Evolutionary conservation across 2,797 vertebrate species (phyloP).

Genomic region (Phalloptychus januarius): DNA sequence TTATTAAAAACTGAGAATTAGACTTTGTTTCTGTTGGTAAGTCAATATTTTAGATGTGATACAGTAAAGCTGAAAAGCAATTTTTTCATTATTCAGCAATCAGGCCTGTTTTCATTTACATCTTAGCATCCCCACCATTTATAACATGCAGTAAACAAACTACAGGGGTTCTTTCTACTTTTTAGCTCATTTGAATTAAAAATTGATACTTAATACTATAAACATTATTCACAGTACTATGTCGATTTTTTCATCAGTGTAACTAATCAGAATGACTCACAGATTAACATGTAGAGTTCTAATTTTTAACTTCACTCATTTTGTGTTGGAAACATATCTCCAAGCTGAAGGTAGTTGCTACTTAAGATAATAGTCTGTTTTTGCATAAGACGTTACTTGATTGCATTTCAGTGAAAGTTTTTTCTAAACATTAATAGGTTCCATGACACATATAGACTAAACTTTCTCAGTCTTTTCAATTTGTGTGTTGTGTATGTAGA

Average conservation of each 20-base stretch:
- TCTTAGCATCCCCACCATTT: too few species aligned
- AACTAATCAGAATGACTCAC: neutral
- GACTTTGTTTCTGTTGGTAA: neutral
- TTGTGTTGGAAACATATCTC: neutral
- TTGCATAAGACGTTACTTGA: neutral
- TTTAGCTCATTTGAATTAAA: neutral
- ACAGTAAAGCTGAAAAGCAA: neutral
- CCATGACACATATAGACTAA: neutral
- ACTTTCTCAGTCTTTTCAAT: neutral
- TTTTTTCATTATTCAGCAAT: neutral
- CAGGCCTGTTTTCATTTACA: neutral
- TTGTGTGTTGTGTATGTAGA: neutral
- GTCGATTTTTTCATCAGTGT: neutral
- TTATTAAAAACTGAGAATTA: neutral
- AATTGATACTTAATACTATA: neutral
- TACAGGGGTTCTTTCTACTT: neutral
- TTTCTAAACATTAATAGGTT: neutral
- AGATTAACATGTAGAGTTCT: neutral
- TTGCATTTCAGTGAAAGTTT: neutral
- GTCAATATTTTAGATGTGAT: neutral
- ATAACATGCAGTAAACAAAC: neutral
- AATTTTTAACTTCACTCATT: neutral
- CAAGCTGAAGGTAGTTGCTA: neutral
- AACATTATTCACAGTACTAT: neutral
- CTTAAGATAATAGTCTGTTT: neutral